Evolutionary conservation across 2,888 invertebrate genomes (phyloP), one percentile per base, ranked within the genome.

Genomic region (Alentia gelatinosa): DNA sequence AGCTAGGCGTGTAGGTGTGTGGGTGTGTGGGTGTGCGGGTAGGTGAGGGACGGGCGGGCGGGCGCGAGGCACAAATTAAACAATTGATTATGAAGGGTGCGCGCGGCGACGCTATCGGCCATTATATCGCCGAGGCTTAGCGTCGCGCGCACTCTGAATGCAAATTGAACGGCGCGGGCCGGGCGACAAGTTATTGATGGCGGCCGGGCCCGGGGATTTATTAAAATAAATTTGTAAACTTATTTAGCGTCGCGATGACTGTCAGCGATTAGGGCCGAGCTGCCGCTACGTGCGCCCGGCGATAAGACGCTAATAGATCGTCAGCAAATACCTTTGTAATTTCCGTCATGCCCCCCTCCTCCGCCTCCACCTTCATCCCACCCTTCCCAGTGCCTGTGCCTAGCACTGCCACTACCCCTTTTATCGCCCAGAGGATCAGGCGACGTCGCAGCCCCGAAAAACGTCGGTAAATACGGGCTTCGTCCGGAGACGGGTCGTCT

Each of bases 161-260:
- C 50, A 86, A 86, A 86, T 86, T 86, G 47, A 86, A 86, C 86
- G 86, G 30, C 86, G 12, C 47, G 30, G 33, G 4, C 30, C 39
- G 3, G 30, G 5, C 50, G 86, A 86, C 86, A 86, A 1, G 50
- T 86, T 86, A 86, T 86, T 86, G 86, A 86, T 86, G 86, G 86
- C 86, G 47, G 30, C 83, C 15, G 68, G 68, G 68, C 79, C 47
- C 26, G 47, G 79, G 86, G 86, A 86, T 47, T 86, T 86, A 50
- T 86, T 86, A 86, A 86, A 86, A 86, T 86, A 86, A 86, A 86
- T 86, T 86, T 86, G 86, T 86, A 86, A 86, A 86, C 86, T 86
- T 86, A 86, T 86, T 86, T 86, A 86, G 86, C 86, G 86, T 42
- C 50, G 86, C 42, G 86, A 86, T 86, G 86, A 86, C 47, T 86